These are phyloP conservation scores for Hedya salicella DNA, from an alignment of 2,888 invertebrate species.

Conservation along the genomic window DNA sequence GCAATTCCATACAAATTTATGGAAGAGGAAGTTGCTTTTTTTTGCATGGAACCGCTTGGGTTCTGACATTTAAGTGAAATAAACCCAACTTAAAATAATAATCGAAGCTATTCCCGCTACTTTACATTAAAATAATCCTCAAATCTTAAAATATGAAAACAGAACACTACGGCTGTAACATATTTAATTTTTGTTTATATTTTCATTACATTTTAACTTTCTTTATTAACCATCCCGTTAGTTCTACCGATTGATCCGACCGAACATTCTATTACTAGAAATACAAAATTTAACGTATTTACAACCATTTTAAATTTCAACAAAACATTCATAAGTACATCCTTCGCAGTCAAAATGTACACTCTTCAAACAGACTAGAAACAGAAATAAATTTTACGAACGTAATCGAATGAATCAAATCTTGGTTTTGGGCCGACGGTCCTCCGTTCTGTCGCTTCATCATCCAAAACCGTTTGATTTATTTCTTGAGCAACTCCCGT, in stretches of 20 bases:
- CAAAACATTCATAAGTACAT: constrained; percentile 83
- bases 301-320: constrained; percentile 82
- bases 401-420: constrained; percentile 53
- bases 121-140: constrained; percentile 45
- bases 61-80: constrained; percentile 54
- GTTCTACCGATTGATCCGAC: constrained; percentile 74
- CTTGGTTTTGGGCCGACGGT: constrained; percentile 60
- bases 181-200: constrained; percentile 62
- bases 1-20: constrained; percentile 76
- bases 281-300: constrained; percentile 86
- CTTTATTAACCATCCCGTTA: constrained; percentile 64
- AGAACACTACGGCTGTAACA: constrained; percentile 64
- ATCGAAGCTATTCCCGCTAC: constrained; percentile 31
- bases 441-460: constrained; percentile 67
- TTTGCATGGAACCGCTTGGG: constrained; percentile 78
- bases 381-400: constrained; percentile 69
- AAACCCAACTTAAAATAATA: constrained; percentile 12
- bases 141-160: constrained; percentile 50
- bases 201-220: constrained; percentile 64
- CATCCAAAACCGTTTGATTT: constrained; percentile 46
- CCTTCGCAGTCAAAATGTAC: constrained; percentile 81
- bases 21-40: constrained; percentile 82
- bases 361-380: constrained; percentile 80
- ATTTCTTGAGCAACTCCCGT: constrained; percentile 45
- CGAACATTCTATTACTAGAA: constrained; percentile 83